phyloP scores from a whole-genome alignment of 2,797 vertebrate species.

The Peromyscus aztecus region DNA sequence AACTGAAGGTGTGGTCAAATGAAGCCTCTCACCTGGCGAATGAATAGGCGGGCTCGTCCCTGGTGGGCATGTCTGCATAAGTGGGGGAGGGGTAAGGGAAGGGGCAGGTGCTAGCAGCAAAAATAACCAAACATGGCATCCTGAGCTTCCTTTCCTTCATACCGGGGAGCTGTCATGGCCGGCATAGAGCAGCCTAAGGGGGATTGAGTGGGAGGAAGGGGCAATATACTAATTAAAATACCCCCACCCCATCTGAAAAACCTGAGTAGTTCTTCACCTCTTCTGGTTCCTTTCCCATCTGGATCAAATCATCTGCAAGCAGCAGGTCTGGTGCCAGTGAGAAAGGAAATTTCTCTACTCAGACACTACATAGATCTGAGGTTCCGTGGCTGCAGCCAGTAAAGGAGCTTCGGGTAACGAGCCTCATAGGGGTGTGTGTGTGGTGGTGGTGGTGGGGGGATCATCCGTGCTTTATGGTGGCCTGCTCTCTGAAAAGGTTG shows the following conservation, averaged over 20 bases:
- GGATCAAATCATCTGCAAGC: background rate
- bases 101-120: background rate
- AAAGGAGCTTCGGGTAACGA: background rate
- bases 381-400: background rate
- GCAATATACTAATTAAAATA: background rate
- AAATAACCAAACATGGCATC: background rate
- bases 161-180: background rate
- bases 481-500: background rate
- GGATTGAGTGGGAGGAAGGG: background rate
- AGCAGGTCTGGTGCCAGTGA: background rate
- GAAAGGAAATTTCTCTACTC: background rate
- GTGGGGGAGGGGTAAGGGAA: background rate
- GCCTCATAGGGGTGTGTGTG: accelerated
- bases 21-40: constrained; percentile 20
- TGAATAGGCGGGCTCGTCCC: background rate
- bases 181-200: background rate
- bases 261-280: background rate
- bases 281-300: background rate
- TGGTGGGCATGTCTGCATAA: background rate
- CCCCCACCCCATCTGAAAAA: background rate
- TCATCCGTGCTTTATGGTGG: background rate
- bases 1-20: accelerated
- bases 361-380: no score
- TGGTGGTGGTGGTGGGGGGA: no score
- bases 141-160: background rate